These are phyloP conservation scores for Serrognathus titanus DNA, from an alignment of 2,888 invertebrate genomes.

Conservation along the genomic window DNA sequence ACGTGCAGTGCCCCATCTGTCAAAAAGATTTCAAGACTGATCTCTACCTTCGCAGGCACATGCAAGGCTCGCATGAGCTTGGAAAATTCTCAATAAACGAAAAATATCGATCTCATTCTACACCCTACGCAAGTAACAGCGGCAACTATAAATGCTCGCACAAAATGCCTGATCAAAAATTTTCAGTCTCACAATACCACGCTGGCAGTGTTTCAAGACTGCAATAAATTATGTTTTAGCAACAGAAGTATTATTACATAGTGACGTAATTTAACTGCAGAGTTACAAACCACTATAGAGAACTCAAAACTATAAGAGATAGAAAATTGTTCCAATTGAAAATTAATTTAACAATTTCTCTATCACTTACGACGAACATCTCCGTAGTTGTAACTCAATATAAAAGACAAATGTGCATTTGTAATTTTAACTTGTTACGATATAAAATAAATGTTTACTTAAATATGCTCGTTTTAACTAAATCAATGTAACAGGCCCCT, in stretches of 20 bases:
- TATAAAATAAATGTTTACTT: neutral
- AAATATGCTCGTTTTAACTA: neutral
- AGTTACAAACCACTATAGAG: too few relatives aligned
- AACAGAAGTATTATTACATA: too few relatives aligned
- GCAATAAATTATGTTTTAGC: too few relatives aligned
- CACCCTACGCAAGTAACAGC: neutral
- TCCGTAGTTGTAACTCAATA: neutral
- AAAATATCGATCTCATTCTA: conserved; percentile 3
- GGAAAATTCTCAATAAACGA: conserved; percentile 12
- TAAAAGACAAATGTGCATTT: neutral
- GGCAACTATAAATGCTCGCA: too few relatives aligned
- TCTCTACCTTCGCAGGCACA: conserved; percentile 59
- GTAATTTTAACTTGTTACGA: neutral
- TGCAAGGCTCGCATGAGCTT: conserved; percentile 55
- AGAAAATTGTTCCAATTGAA: too few relatives aligned
- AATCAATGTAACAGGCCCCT: neutral
- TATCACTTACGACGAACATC: too few relatives aligned
- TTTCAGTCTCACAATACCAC: too few relatives aligned
- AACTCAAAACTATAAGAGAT: too few relatives aligned
- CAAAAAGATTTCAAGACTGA: conserved; percentile 63
- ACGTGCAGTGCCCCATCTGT: conserved; percentile 59
- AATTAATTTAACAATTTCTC: too few relatives aligned
- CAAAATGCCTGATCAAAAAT: too few relatives aligned
- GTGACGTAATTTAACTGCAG: too few relatives aligned
- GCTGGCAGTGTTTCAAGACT: too few relatives aligned